Evolutionary conservation across 2,113 vertebrate genomes (phyloP), one percentile per base, ranked within the genome.

Genomic region (Pipra filicauda): DNA sequence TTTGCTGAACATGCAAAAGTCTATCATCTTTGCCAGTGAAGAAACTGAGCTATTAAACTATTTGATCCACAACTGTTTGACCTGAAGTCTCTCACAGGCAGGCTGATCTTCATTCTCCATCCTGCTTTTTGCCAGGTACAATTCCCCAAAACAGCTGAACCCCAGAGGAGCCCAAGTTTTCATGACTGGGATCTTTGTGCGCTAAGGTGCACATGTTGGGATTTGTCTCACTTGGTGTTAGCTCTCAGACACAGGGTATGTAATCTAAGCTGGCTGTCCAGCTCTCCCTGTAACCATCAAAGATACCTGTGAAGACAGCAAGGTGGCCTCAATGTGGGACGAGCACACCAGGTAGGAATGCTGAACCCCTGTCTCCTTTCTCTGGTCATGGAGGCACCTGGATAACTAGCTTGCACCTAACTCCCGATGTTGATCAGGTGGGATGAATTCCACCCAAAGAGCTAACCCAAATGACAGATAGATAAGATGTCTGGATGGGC

Each of bases 31-130:
- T 73, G 71, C 92, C 85, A 92, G 6, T 79, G 51, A 64, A 93
- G 21, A 71, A 92, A 7, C 66, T 46, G 71, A 94, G 18, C 71
- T 83, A 66, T 82, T 91, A 94, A 94, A 90, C 9, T 3, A 46
- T 79, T 89, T 90, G 79, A 88, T 88, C 46, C 79, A 77, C 72
- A 88, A 64, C 82, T 93, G 85, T 83, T 92, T 96, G 91, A 92
- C 75, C 59, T 91, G 67, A 88, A 93, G 44, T 80, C n/a, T 79
- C 71, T 70, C 39, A 46, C 23, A 91, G 67, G 64, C 9, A 85
- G 85, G 31, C 28, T 80, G 82, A 70, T 73, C 64, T 62, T 86
- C 39, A 14, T 86, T 71, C 64, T 74, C 30, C 33, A 27, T 59
- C 24, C 9, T 55, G 16, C 3, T 2, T 92, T 92, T 80, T 86